Conservation (phyloP, 2,888 invertebrate species). For the Plebejus argus region DNA sequence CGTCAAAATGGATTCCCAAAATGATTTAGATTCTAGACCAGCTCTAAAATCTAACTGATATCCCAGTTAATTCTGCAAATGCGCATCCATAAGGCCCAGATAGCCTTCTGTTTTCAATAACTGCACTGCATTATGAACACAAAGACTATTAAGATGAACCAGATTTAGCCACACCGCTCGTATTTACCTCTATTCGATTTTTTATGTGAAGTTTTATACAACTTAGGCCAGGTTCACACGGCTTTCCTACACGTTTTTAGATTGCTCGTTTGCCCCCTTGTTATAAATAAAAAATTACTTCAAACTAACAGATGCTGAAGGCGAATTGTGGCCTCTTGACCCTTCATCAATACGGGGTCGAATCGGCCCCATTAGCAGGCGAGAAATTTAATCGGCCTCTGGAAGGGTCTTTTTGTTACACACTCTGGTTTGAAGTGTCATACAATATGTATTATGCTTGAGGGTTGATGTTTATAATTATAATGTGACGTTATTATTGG, state of each 20-base stretch:
- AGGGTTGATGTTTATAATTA: background rate
- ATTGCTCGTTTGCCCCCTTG: too few species aligned
- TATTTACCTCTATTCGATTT: background rate
- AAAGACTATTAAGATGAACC: background rate
- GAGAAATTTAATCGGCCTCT: conserved; percentile 53
- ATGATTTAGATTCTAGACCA: background rate
- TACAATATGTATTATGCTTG: conserved; percentile 38
- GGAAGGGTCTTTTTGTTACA: conserved; percentile 47
- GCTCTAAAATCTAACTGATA: conserved; percentile 3
- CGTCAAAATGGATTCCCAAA: background rate
- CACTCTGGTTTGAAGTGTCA: conserved; percentile 23
- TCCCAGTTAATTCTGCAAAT: conserved; percentile 7
- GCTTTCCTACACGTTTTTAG: too few species aligned
- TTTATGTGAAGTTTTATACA: background rate
- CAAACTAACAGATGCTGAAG: background rate
- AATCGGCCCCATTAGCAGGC: conserved; percentile 51
- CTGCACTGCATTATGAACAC: conserved; percentile 21
- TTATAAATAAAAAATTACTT: background rate
- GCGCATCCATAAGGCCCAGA: background rate
- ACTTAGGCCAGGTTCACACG: too few species aligned
- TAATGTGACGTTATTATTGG: background rate
- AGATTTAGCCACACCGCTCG: background rate
- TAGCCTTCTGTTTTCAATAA: conserved; percentile 18
- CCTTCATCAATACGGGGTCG: conserved; percentile 37
- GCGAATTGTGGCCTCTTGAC: background rate